Conservation (phyloP, 1,140 invertebrate species). For the Anoplolepis gracilipes region DNA sequence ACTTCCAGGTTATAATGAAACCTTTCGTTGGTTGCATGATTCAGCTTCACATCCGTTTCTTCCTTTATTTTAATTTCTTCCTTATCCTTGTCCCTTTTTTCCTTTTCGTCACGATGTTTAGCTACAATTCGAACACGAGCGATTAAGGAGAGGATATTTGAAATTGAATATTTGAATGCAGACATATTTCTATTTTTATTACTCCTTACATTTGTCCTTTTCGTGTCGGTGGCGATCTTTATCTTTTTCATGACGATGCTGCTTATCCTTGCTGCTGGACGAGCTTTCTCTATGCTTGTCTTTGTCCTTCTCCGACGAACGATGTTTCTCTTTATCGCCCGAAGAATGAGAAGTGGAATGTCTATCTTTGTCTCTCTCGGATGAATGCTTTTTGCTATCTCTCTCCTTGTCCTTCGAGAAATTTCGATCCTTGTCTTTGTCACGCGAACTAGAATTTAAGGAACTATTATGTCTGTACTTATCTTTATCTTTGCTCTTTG, state of each 20-base stretch:
- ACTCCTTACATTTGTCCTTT: slow-evolving; percentile 82
- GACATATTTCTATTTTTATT: not conserved
- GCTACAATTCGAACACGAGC: slow-evolving; percentile 66
- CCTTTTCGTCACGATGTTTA: slow-evolving; percentile 82
- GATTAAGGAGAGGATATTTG: slow-evolving; percentile 4
- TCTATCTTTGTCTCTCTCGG: slow-evolving; percentile 86
- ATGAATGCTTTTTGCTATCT: slow-evolving; percentile 85
- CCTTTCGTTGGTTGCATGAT: slow-evolving; percentile 50
- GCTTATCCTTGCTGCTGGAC: slow-evolving; percentile 85
- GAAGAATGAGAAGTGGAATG: slow-evolving; percentile 78
- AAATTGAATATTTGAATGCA: slow-evolving; percentile 18
- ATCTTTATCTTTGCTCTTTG: slow-evolving; percentile 78
- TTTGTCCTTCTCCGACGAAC: slow-evolving; percentile 84
- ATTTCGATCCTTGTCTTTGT: slow-evolving; percentile 85
- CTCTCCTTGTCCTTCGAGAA: slow-evolving; percentile 87
- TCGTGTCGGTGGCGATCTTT: slow-evolving; percentile 85
- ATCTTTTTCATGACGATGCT: slow-evolving; percentile 87
- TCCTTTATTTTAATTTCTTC: slow-evolving; percentile 78
- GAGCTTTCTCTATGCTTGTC: slow-evolving; percentile 84
- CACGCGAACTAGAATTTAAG: slow-evolving; percentile 85
- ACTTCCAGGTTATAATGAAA: slow-evolving; percentile 44
- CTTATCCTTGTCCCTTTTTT: slow-evolving; percentile 81
- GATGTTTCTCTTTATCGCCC: slow-evolving; percentile 87
- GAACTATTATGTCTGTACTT: slow-evolving; percentile 77
- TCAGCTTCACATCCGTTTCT: slow-evolving; percentile 62